A percentile compares a stretch with the other conserved stretches of the same genome.
These are phyloP conservation scores for Palythoa grandis DNA, from an alignment of 92 coral and sea anemone species.

Conservation along the genomic window DNA sequence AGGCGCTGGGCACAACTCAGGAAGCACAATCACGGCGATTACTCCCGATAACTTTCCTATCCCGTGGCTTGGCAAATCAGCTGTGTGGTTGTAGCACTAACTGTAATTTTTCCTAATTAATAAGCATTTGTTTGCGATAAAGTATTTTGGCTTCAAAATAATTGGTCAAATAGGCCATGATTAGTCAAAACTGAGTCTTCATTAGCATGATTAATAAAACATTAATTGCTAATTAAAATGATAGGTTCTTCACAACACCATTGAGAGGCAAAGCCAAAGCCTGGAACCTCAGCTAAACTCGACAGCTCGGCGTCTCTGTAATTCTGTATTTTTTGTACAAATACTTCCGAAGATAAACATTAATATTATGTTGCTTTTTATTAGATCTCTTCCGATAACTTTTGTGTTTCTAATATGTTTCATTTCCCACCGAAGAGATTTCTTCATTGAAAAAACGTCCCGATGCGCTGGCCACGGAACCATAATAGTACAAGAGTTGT, in stretches of 20 bases:
- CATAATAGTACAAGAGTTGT: conserved; percentile 15
- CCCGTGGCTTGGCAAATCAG: conserved; percentile 53
- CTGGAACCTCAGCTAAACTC: conserved; percentile 54
- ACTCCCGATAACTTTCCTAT: conserved; percentile 17
- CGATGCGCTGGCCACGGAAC: conserved; percentile 28
- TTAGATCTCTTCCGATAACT: conserved; percentile 52
- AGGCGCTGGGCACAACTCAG: conserved; percentile 30
- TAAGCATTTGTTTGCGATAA: conserved; percentile 97
- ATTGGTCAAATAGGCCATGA: conserved; percentile 98
- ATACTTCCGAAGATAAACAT: conserved; percentile 64
- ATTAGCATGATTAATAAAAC: conserved; percentile 98
- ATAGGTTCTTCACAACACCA: conserved; percentile 80
- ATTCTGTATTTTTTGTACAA: conserved; percentile 64
- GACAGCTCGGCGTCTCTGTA: conserved; percentile 80
- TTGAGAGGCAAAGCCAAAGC: conserved; percentile 68
- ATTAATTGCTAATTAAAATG: conserved; percentile 97
- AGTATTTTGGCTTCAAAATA: conserved; percentile 99
- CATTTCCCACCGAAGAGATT: conserved; percentile 36
- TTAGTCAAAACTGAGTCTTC: conserved; percentile 91
- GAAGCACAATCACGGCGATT: neutral
- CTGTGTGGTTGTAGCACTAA: conserved; percentile 71
- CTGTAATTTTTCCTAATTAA: conserved; percentile 95
- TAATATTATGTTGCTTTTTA: conserved; percentile 50
- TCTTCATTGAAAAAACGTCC: conserved; percentile 47
- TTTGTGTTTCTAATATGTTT: conserved; percentile 35